A percentile compares a stretch with the other conserved stretches of the same genome.
Evolutionary conservation across 2,797 vertebrate genomes (phyloP).

Genomic region (Pangasius larnaudii): DNA sequence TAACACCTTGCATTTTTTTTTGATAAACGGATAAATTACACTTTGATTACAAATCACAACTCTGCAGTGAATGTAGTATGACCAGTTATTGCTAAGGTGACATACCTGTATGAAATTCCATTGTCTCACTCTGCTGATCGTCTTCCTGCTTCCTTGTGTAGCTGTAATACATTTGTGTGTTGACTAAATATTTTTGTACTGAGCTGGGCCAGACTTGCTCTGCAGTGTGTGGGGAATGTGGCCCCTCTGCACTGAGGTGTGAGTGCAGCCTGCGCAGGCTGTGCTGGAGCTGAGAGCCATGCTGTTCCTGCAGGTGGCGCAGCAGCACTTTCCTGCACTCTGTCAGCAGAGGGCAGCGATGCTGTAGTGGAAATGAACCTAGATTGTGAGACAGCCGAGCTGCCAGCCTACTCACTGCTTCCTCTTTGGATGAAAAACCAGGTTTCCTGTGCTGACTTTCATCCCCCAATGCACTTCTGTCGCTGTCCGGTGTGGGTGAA

Average conservation of each 20-base stretch:
- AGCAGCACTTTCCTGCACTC: conserved; percentile 71
- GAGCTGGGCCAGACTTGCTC: conserved; percentile 31
- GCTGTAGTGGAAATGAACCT: conserved; percentile 53
- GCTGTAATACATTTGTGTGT: conserved; percentile 5
- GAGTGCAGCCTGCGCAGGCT: conserved; percentile 63
- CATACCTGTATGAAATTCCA: conserved; percentile 33
- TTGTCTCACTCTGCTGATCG: background rate
- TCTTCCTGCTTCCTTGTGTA: conserved; percentile 14
- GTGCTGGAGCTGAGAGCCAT: conserved; percentile 68
- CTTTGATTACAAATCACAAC: background rate
- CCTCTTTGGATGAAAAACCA: background rate
- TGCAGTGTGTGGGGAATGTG: background rate
- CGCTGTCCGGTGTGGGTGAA: conserved; percentile 29
- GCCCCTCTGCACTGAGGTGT: background rate
- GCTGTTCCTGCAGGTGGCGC: conserved; percentile 64
- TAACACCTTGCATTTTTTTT: background rate
- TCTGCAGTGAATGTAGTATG: background rate
- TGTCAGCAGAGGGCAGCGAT: conserved; percentile 58
- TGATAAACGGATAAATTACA: background rate
- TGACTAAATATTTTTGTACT: conserved; percentile 13
- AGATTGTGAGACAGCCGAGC: conserved; percentile 62
- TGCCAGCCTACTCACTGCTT: conserved; percentile 59
- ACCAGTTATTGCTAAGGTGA: background rate
- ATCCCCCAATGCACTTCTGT: conserved; percentile 21
- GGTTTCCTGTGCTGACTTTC: background rate